phyloP scores from a whole-genome alignment of 2,888 invertebrate species.

The Dioctria rufipes region DNA sequence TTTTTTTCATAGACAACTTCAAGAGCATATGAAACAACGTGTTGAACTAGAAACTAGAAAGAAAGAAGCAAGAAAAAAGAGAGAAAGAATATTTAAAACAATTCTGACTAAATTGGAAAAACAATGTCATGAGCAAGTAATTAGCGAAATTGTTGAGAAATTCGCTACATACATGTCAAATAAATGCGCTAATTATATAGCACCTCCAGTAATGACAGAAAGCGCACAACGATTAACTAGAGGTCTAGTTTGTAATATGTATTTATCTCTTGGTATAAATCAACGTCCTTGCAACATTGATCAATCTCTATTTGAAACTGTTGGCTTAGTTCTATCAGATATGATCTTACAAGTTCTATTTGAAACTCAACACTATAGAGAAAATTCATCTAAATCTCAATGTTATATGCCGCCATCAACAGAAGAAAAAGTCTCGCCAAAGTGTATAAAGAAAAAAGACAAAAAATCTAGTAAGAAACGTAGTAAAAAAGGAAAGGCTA shows the following conservation, averaged over 20 bases:
- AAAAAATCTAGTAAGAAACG: neutral
- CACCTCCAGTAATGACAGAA: conserved; percentile 16
- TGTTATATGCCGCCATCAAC: neutral
- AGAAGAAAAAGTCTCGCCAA: neutral
- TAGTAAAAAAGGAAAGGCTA: neutral
- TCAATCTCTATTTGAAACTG: conserved; percentile 5
- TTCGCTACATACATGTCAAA: conserved; percentile 29
- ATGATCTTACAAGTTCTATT: conserved; percentile 33
- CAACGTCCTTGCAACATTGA: neutral
- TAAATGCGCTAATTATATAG: neutral
- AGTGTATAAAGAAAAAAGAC: neutral
- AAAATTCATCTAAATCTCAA: neutral
- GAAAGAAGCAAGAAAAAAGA: neutral
- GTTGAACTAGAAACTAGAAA: neutral
- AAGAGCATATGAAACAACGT: neutral
- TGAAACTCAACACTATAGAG: neutral
- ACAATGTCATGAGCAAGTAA: conserved; percentile 41
- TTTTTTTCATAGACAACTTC: neutral
- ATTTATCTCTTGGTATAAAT: conserved; percentile 21
- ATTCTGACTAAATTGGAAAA: conserved; percentile 34
- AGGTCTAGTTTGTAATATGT: conserved; percentile 39
- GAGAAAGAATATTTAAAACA: neutral
- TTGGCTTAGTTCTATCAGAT: conserved; percentile 36
- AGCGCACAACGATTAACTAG: conserved; percentile 9
- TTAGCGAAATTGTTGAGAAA: conserved; percentile 28